phyloP scores from a whole-genome alignment of 2,888 invertebrate species.

The Nephrotoma guestfalica region DNA sequence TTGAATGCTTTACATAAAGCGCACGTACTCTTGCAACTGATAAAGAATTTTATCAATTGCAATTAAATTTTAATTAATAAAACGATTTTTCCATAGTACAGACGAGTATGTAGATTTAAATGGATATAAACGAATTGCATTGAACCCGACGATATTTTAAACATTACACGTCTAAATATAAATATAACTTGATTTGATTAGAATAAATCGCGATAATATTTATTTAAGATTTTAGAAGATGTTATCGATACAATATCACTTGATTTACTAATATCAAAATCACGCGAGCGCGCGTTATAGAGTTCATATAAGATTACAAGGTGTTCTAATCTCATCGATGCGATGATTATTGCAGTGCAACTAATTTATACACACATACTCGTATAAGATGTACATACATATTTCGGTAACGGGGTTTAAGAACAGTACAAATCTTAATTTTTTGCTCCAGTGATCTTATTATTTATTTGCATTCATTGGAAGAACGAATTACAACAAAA shows the following conservation, averaged over 20 bases:
- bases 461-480: background rate
- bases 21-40: background rate
- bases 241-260: background rate
- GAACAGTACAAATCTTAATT: background rate
- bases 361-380: background rate
- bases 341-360: background rate
- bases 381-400: background rate
- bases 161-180: background rate
- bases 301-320: background rate
- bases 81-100: background rate
- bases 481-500: background rate
- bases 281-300: background rate
- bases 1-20: background rate
- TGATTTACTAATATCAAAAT: background rate
- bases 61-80: background rate
- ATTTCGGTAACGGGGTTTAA: background rate
- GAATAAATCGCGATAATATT: background rate
- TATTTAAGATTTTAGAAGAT: background rate
- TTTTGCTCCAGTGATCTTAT: background rate
- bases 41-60: background rate
- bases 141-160: background rate
- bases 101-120: no score
- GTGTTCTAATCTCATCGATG: background rate
- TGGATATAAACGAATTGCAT: background rate
- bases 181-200: background rate